These are phyloP conservation scores for Lerista edwardsae DNA, from an alignment of 2,797 vertebrate species.

Conservation along the genomic window DNA sequence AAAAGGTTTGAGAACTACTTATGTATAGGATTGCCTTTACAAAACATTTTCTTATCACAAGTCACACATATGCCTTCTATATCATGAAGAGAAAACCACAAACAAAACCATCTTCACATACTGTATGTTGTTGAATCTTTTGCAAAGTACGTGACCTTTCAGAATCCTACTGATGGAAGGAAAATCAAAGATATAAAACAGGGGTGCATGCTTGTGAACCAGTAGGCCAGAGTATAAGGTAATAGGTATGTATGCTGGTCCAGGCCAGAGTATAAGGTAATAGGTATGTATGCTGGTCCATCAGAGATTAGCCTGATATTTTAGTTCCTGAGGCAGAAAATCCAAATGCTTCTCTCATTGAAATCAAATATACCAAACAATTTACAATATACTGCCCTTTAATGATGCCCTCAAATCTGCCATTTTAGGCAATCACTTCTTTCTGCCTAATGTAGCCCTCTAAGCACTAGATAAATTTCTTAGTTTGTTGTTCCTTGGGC, in stretches of 20 bases:
- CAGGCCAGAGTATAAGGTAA: too few relatives aligned
- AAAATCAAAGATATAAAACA: conserved; percentile 9
- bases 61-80: background rate
- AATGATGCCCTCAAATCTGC: background rate
- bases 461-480: background rate
- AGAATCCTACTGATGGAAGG: background rate
- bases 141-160: too few relatives aligned
- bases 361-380: background rate
- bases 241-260: background rate
- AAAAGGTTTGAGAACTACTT: too few relatives aligned
- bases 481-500: background rate
- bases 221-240: too few relatives aligned
- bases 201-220: background rate
- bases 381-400: background rate
- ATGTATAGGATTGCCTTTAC: too few relatives aligned
- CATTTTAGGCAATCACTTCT: too few relatives aligned
- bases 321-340: background rate
- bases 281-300: background rate
- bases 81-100: background rate
- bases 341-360: background rate
- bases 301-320: background rate
- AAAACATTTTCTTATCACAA: fast-evolving
- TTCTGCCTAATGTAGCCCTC: background rate
- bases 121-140: background rate
- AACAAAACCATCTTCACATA: background rate